Conservation (phyloP, 2,888 invertebrate species). For the Octonoba sinensis region DNA sequence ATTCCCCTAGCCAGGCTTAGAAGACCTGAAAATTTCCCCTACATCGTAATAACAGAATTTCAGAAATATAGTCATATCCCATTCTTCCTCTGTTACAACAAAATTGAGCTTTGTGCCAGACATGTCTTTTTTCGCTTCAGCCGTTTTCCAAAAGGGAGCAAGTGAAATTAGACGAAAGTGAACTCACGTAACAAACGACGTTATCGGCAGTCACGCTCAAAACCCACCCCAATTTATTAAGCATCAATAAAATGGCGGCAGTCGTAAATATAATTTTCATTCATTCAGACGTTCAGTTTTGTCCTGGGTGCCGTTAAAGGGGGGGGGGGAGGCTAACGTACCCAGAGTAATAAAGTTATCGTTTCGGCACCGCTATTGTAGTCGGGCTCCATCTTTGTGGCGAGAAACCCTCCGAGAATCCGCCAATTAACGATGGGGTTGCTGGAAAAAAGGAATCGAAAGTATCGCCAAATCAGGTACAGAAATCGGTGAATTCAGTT, state of each 20-base stretch:
- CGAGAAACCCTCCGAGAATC: conserved; percentile 34
- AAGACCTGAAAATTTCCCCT: too few species aligned
- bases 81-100: too few species aligned
- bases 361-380: conserved; percentile 50
- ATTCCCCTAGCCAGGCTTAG: too few species aligned
- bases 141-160: too few species aligned
- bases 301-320: conserved; percentile 6
- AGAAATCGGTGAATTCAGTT: too few species aligned
- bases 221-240: conserved; percentile 54
- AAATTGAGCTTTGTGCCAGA: too few species aligned
- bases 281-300: conserved; percentile 19
- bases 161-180: too few species aligned
- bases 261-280: conserved; percentile 57
- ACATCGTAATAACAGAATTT: too few species aligned
- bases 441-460: not conserved
- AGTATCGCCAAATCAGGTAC: conserved; percentile 18
- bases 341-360: conserved; percentile 56
- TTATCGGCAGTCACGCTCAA: conserved; percentile 29
- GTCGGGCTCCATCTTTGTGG: conserved; percentile 36
- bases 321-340: conserved; percentile 7
- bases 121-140: too few species aligned
- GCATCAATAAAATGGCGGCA: conserved; percentile 54
- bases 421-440: conserved; percentile 51
- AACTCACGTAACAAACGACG: not conserved
- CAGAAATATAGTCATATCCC: too few species aligned